Percentiles rank a stretch among this genome's conserved stretches.
These are phyloP conservation scores for Micronisus gabar DNA, from an alignment of 2,113 vertebrate genomes.

Conservation along the genomic window DNA sequence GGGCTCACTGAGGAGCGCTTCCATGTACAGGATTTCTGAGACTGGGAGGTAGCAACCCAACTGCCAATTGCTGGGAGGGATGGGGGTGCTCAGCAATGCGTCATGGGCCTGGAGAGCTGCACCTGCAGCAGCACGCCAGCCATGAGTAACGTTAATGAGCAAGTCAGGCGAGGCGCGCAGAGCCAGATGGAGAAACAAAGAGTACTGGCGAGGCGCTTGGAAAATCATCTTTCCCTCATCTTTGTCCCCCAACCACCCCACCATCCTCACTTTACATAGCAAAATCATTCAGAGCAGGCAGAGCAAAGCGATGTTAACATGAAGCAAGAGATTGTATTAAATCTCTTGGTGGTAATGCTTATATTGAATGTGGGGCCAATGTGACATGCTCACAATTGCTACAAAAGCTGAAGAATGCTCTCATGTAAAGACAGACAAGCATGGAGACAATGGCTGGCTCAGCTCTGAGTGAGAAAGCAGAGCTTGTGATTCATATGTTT, in stretches of 20 bases:
- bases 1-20: not conserved
- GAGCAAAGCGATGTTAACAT: not conserved
- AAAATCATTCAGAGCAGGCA: not conserved
- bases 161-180: not conserved
- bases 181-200: conserved; percentile 25
- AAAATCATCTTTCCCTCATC: not conserved
- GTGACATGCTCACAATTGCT: not conserved
- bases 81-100: not conserved
- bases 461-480: not conserved
- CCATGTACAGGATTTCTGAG: not conserved
- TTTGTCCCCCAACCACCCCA: not conserved
- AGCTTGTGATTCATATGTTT: not conserved
- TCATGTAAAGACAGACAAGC: not conserved
- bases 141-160: not conserved
- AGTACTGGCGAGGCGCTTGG: not conserved
- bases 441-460: not conserved
- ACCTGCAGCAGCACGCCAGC: conserved; percentile 36
- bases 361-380: not conserved
- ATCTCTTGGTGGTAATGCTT: not conserved
- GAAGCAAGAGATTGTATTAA: not conserved
- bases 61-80: not conserved
- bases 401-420: conserved; percentile 15
- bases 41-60: not conserved
- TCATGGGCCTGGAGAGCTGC: not conserved
- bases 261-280: not conserved